Evolutionary conservation across 2,888 invertebrate species (phyloP).

Genomic region (Leptinotarsa rubiginosa): DNA sequence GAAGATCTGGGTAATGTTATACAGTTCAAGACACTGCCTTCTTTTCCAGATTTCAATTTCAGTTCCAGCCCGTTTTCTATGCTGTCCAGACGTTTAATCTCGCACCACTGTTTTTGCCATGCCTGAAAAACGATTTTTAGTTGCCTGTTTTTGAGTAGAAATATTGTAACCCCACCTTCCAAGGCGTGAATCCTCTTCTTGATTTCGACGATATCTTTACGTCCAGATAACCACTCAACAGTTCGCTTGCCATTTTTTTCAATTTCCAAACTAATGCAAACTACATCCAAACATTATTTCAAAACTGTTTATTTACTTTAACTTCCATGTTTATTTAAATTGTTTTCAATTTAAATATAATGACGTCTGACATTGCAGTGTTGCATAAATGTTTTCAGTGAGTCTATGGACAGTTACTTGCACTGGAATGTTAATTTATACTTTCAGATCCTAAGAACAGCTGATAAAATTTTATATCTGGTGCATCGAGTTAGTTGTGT

Average conservation of each 20-base stretch:
- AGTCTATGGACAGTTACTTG: too few relatives aligned
- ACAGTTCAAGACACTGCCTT: slow-evolving; percentile 62
- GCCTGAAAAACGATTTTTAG: slow-evolving; percentile 64
- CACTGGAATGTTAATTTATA: too few relatives aligned
- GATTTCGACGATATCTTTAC: slow-evolving; percentile 74
- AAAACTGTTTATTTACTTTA: slow-evolving; percentile 5
- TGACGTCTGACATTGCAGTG: too few relatives aligned
- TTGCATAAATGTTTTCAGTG: too few relatives aligned
- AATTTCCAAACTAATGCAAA: background rate
- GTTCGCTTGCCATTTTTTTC: slow-evolving; percentile 38
- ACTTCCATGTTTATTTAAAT: slow-evolving; percentile 2
- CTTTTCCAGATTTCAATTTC: slow-evolving; percentile 69
- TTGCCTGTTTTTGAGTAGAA: background rate
- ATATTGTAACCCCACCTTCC: slow-evolving; percentile 69
- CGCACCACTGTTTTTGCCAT: slow-evolving; percentile 77
- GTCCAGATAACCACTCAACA: slow-evolving; percentile 73
- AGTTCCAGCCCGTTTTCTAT: slow-evolving; percentile 70
- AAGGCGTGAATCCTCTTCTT: slow-evolving; percentile 73
- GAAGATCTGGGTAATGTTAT: slow-evolving; percentile 72
- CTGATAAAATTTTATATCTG: too few relatives aligned
- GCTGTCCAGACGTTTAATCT: slow-evolving; percentile 70
- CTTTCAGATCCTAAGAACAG: too few relatives aligned
- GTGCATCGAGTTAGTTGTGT: too few relatives aligned
- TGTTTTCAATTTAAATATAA: background rate
- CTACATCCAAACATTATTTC: background rate